Evolutionary conservation across 2,888 invertebrate species (phyloP), one percentile per base, ranked within the genome.

Genomic region (Metallyticus violacea): DNA sequence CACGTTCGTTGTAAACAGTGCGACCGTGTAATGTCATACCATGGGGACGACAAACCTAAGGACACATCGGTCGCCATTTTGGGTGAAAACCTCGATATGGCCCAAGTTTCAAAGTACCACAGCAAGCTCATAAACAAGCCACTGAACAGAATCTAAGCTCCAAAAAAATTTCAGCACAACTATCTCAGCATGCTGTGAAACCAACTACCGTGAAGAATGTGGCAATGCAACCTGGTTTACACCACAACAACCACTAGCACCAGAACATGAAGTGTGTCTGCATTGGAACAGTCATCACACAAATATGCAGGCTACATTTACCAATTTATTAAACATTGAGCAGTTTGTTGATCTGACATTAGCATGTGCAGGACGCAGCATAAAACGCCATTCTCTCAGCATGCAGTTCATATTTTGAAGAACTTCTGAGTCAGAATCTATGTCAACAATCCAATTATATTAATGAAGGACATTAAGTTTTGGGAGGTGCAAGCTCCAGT

Each of bases 281-380:
- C 93, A 96, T 90, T 97, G 96, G 97, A 96, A 96, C 91, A 96
- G 96, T 89, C 96, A 96, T 91, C 96, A 96, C 90, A 95, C 95
- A 77, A 96, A 96, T 91, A 93, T 97, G 92, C 96, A 95, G 90
- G 94, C 95, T 89, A 96, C 96, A 88, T 96, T 96, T 90, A 96
- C 96, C 0, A 95, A 95, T 15, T 93, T 96, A 25, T 93, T 96
- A 9, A 94, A 95, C 26, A 94, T 95, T 25, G 96, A 96, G 91
- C 95, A 96, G 91, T 97, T 97, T 91, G 97, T 97, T 0, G 97
- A 97, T 92, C 97, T 97, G 82, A 97, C 97, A 0, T 91, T 97
- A 85, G 97, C 97, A 3, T 97, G 97, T 91, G 97, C 97, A 91
- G 97, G 97, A 0, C 94, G 96, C 77, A 96, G 97, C 91, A 93